Evolutionary conservation across 1,140 invertebrate genomes (phyloP).

Genomic region (Lasaia peninsularis): DNA sequence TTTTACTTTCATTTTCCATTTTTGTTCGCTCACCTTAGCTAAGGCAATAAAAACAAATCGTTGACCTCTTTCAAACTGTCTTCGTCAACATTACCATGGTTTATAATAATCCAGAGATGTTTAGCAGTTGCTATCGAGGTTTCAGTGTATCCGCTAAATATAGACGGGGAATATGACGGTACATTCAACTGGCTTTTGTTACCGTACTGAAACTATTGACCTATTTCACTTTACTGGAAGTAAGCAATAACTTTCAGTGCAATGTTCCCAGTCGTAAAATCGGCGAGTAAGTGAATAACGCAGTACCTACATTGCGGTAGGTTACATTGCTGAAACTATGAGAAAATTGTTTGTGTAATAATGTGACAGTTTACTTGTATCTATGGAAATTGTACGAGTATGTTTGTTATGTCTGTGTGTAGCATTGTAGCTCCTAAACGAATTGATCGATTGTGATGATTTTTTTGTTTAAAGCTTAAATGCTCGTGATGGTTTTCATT

Average conservation of each 20-base stretch:
- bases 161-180: conserved; percentile 53
- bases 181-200: conserved; percentile 71
- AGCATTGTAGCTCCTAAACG: too few species aligned
- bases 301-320: not conserved
- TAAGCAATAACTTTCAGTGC: conserved; percentile 73
- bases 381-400: too few species aligned
- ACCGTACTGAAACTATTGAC: conserved; percentile 74
- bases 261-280: conserved; percentile 59
- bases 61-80: not conserved
- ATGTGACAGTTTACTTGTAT: too few species aligned
- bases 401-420: too few species aligned
- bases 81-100: not conserved
- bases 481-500: too few species aligned
- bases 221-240: conserved; percentile 73
- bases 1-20: not conserved
- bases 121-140: conserved; percentile 13
- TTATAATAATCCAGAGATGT: conserved; percentile 2
- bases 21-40: too few species aligned
- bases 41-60: not conserved
- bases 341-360: not conserved
- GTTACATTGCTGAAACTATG: conserved; percentile 13
- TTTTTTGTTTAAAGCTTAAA: too few species aligned
- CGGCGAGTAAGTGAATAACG: conserved; percentile 39
- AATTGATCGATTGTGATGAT: too few species aligned
- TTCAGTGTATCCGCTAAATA: conserved; percentile 49